phyloP scores from a whole-genome alignment of 2,888 invertebrate species.

The Urechis unicinctus region DNA sequence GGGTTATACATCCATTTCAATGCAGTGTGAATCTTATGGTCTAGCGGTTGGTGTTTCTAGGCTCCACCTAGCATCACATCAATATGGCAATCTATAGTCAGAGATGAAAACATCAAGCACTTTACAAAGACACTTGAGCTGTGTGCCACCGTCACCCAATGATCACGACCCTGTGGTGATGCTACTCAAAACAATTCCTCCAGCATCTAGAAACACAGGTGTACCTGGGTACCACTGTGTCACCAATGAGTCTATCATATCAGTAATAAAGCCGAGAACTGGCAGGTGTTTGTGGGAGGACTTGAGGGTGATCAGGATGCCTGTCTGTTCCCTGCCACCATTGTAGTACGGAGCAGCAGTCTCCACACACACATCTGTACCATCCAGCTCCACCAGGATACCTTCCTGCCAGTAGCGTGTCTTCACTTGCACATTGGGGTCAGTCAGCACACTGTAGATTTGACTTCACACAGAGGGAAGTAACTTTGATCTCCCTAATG shows the following conservation, averaged over 20 bases:
- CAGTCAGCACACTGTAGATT: not conserved
- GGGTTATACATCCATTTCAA: too few relatives aligned
- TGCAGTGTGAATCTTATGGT: too few relatives aligned
- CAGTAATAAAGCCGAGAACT: slow-evolving; percentile 34
- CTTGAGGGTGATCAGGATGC: slow-evolving; percentile 26
- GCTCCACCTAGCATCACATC: too few relatives aligned
- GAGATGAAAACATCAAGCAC: too few relatives aligned
- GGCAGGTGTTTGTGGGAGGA: slow-evolving; percentile 24
- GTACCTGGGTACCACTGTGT: slow-evolving; percentile 40
- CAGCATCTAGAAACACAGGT: slow-evolving; percentile 14
- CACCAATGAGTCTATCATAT: slow-evolving; percentile 38
- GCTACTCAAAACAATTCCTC: too few relatives aligned
- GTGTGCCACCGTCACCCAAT: too few relatives aligned
- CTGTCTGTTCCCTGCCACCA: slow-evolving; percentile 10
- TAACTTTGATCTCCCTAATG: too few relatives aligned
- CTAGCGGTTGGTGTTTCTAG: too few relatives aligned
- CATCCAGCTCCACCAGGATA: slow-evolving; percentile 27
- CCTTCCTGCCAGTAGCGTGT: slow-evolving; percentile 39
- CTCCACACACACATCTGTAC: slow-evolving; percentile 35
- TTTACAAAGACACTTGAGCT: too few relatives aligned
- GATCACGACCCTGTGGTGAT: too few relatives aligned
- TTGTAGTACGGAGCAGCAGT: slow-evolving; percentile 10
- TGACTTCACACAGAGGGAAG: not conserved
- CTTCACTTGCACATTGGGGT: slow-evolving; percentile 15
- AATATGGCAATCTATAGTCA: too few relatives aligned